These are phyloP conservation scores for Nephila pilipes DNA, from an alignment of 1,140 invertebrate genomes.

Conservation along the genomic window DNA sequence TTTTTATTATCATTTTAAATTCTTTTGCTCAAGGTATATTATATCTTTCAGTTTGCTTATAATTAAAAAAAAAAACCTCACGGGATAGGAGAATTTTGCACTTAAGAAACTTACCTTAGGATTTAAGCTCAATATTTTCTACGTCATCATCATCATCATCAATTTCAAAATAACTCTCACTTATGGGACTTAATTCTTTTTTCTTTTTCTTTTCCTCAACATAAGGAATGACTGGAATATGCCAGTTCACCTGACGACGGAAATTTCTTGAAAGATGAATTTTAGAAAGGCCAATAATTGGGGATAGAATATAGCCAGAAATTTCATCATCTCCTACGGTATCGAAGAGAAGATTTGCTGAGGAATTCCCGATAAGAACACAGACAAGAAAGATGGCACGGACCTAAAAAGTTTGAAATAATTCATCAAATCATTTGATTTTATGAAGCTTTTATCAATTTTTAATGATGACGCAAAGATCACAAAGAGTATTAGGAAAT, in stretches of 20 bases:
- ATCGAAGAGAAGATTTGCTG: neutral
- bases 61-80: too few relatives aligned
- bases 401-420: neutral
- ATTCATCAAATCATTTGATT: too few relatives aligned
- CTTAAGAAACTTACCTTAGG: neutral
- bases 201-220: neutral
- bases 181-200: neutral
- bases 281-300: slow-evolving; percentile 39
- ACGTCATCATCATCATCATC: slow-evolving; percentile 28
- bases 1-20: too few relatives aligned
- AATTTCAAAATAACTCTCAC: slow-evolving; percentile 60
- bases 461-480: too few relatives aligned
- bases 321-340: slow-evolving; percentile 16
- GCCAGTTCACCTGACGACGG: neutral
- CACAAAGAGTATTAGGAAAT: too few relatives aligned
- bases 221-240: neutral
- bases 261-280: slow-evolving; percentile 21
- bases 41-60: too few relatives aligned
- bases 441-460: too few relatives aligned
- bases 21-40: too few relatives aligned
- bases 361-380: neutral
- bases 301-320: slow-evolving; percentile 15
- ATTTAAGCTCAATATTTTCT: neutral
- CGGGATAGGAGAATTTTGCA: too few relatives aligned
- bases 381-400: neutral